Conservation (phyloP, 2,888 invertebrate species). For the Drosophila nr. perissopoda region DNA sequence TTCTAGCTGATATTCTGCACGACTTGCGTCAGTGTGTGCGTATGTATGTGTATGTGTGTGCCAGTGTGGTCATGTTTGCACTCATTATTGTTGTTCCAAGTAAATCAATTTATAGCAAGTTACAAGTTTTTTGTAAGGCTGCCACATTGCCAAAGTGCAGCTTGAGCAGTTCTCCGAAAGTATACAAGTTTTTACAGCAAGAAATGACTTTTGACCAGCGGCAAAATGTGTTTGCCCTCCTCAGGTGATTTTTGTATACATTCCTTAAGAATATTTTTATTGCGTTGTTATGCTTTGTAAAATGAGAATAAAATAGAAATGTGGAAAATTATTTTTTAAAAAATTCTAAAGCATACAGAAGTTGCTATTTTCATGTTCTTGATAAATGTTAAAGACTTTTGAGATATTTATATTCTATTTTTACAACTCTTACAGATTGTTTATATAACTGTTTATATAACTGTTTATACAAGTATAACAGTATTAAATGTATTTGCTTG, state of each 20-base stretch:
- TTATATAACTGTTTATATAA: background rate
- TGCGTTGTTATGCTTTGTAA: background rate
- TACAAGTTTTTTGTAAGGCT: conserved; percentile 67
- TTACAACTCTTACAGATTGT: background rate
- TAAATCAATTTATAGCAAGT: conserved; percentile 70
- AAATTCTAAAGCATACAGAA: background rate
- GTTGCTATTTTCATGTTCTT: background rate
- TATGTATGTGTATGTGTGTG: conserved; percentile 19
- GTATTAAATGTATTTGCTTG: no score
- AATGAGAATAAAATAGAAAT: background rate
- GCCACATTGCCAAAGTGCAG: conserved; percentile 48
- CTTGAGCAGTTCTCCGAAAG: conserved; percentile 29
- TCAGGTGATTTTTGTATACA: conserved; percentile 3
- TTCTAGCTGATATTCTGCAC: conserved; percentile 62
- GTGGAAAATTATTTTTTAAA: background rate
- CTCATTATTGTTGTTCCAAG: conserved; percentile 71
- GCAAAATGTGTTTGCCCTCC: conserved; percentile 24
- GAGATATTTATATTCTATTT: background rate
- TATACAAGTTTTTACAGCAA: conserved; percentile 22
- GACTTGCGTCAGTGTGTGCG: conserved; percentile 50
- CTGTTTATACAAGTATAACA: no score
- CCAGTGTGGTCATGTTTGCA: conserved; percentile 55
- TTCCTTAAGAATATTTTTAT: background rate
- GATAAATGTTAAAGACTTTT: background rate
- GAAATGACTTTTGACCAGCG: conserved; percentile 41